Conservation (phyloP, 1,140 invertebrate genomes). For the Hermatobates lingyangjiaoensis region DNA sequence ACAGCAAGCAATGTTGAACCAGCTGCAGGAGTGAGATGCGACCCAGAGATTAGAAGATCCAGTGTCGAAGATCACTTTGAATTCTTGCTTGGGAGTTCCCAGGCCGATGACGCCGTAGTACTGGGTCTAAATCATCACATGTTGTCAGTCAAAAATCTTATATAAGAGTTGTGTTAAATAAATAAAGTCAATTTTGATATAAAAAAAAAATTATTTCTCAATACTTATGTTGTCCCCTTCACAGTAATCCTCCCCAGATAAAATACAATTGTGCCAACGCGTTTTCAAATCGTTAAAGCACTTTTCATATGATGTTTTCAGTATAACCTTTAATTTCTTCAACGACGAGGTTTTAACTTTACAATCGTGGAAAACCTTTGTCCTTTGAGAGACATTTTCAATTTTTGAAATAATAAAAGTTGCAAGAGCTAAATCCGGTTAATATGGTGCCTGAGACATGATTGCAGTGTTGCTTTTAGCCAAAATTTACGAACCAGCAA, state of each 20-base stretch:
- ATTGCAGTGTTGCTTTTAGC: no score
- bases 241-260: not conserved
- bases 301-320: no score
- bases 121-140: constrained; percentile 52
- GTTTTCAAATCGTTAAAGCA: not conserved
- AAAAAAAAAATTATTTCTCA: not conserved
- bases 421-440: constrained; percentile 20
- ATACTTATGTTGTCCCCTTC: not conserved
- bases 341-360: not conserved
- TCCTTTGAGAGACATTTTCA: constrained; percentile 16
- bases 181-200: not conserved
- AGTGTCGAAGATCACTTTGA: constrained; percentile 94
- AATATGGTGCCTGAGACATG: no score
- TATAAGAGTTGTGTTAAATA: not conserved
- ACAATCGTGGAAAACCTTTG: not conserved
- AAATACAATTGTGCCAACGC: not conserved
- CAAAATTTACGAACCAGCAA: no score
- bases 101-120: constrained; percentile 90
- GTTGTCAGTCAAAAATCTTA: not conserved
- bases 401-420: constrained; percentile 16
- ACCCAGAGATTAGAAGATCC: constrained; percentile 98
- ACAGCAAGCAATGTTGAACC: constrained; percentile 88
- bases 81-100: constrained; percentile 80
- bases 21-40: constrained; percentile 83
- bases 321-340: no score